Conservation (phyloP, 2,113 vertebrate species). For the Callocephalon fimbriatum region DNA sequence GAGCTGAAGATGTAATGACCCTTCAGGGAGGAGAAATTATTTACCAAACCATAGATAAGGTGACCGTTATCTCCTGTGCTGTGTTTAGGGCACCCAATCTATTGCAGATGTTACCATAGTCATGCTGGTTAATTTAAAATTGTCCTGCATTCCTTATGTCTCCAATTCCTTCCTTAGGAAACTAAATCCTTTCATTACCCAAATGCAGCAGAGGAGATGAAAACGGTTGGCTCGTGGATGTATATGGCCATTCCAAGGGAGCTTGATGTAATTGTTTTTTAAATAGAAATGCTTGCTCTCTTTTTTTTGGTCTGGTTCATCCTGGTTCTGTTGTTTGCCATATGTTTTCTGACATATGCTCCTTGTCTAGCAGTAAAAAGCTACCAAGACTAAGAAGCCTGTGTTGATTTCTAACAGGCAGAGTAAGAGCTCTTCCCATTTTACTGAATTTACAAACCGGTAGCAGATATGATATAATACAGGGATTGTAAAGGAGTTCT, state of each 20-base stretch:
- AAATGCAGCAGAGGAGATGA: constrained; percentile 14
- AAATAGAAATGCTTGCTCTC: constrained; percentile 44
- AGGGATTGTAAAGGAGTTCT: constrained; percentile 15
- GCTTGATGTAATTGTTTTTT: constrained; percentile 59
- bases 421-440: background rate
- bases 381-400: background rate
- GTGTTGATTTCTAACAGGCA: background rate
- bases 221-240: background rate
- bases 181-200: constrained; percentile 61
- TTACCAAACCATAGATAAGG: constrained; percentile 61
- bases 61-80: constrained; percentile 26
- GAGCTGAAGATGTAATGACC: constrained; percentile 58
- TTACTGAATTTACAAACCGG: background rate
- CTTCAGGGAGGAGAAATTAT: constrained; percentile 66
- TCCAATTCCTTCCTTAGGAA: constrained; percentile 46
- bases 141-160: constrained; percentile 13
- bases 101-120: constrained; percentile 52
- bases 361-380: constrained; percentile 16
- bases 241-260: constrained; percentile 39
- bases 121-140: constrained; percentile 57
- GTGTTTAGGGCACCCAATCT: constrained; percentile 54
- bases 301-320: background rate
- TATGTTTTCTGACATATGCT: constrained; percentile 42
- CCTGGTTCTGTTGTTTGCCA: constrained; percentile 21
- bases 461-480: background rate